Evolutionary conservation across 2,888 invertebrate genomes (phyloP), one percentile per base, ranked within the genome.

Genomic region (Drosophila engyochracea): DNA sequence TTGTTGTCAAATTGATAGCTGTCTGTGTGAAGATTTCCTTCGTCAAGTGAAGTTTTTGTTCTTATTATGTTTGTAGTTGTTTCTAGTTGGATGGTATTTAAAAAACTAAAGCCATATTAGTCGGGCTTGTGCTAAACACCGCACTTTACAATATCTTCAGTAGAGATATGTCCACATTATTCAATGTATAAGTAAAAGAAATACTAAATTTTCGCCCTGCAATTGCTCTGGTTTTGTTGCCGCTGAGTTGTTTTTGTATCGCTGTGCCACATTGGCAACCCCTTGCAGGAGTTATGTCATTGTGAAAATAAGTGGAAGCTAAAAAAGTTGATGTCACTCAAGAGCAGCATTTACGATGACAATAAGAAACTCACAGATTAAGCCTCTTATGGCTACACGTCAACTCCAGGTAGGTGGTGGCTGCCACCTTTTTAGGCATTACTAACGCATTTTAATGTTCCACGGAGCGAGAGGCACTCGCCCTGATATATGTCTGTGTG

Each of bases 41-140:
- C 68, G 47, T 55, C 54, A 63, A 33, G 30, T 37, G 64, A 30
- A 49, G 41, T 57, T 19, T 6, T 14, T 44, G 52, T 28, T 59
- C 33, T 35, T 64, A 61, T 54, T 71, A 2, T 10, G 4, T n/a
- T n/a, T 41, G 1, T 9, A 41, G 53, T 51, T 62, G 53, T 68
- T 60, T 55, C 30, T 53, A 37, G 28, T 70, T 76, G 59, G 54
- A 6, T 64, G 73, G 54, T 72, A 75, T 81, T 82, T 86, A 76
- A 79, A 83, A 83, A 25, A 25, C 44, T 47, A 2, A 7, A 14
- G 22, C 7, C 47, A 47, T 14, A 22, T 25, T 47, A 47, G 14
- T 47, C 4, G 7, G 4, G 4, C 16, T 25, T 47, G 22, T 22
- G 47, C 22, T 14, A 22, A 47, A 14, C 22, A 7, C 22, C 4